A percentile compares a stretch with the other conserved stretches of the same genome.
Evolutionary conservation across 2,113 vertebrate species (phyloP).

Genomic region (Pteronura brasiliensis): DNA sequence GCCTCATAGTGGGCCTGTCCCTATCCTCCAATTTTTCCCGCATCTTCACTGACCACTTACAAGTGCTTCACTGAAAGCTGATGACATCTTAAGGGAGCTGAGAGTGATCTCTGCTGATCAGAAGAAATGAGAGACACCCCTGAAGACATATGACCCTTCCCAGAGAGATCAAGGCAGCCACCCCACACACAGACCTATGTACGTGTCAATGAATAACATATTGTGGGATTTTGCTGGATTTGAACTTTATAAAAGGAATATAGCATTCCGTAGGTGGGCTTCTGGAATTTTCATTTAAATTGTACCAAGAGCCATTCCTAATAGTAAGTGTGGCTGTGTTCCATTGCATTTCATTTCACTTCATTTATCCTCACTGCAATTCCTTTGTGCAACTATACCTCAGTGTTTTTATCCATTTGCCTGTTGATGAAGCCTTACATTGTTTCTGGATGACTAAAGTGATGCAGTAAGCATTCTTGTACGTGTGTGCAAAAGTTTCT

Average conservation of each 20-base stretch:
- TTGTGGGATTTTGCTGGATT: background rate
- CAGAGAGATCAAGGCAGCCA: too few relatives aligned
- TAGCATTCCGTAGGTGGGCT: background rate
- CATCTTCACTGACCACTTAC: accelerated
- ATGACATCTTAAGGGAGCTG: background rate
- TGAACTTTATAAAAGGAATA: background rate
- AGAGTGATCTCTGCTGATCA: background rate
- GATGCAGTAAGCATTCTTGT: background rate
- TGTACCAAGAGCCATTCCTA: background rate
- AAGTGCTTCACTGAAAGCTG: background rate
- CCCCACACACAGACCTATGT: accelerated
- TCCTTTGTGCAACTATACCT: background rate
- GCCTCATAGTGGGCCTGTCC: accelerated
- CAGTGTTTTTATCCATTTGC: background rate
- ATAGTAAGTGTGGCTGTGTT: background rate
- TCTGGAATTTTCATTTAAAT: background rate
- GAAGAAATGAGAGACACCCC: background rate
- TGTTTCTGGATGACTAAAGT: background rate
- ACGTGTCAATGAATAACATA: background rate
- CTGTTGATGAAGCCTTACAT: background rate
- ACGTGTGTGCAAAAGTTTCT: background rate
- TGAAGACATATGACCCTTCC: too few relatives aligned
- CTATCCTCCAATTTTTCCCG: accelerated
- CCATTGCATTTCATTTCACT: background rate
- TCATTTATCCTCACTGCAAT: background rate